These are phyloP conservation scores for Rotaria magnacalcarata DNA, from an alignment of 2,888 invertebrate species.

Conservation along the genomic window DNA sequence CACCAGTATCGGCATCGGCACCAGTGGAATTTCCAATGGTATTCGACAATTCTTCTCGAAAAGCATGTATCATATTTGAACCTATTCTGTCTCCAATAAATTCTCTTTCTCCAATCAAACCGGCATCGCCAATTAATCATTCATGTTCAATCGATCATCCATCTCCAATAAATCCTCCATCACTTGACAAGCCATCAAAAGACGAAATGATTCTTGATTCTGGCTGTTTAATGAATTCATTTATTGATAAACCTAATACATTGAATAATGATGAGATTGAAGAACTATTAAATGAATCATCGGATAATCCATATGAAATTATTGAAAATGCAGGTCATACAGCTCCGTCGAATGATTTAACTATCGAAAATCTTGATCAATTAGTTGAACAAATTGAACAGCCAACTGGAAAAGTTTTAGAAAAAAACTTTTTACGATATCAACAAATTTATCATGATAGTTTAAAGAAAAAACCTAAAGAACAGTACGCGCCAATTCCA, in stretches of 20 bases:
- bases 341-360: not conserved
- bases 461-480: not conserved
- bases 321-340: not conserved
- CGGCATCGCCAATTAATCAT: not conserved
- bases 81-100: not conserved
- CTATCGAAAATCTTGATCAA: not conserved
- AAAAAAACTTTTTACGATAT: not conserved
- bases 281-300: not conserved
- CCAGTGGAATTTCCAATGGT: not conserved
- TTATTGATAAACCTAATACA: not conserved
- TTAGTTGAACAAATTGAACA: not conserved
- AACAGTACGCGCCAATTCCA: constrained; percentile 2
- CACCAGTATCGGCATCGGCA: not conserved
- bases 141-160: not conserved
- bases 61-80: constrained; percentile 13
- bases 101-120: not conserved
- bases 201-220: not conserved
- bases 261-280: not conserved
- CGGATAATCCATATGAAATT: not conserved
- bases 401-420: not conserved
- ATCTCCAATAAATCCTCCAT: not conserved
- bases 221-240: not conserved
- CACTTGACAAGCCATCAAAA: not conserved
- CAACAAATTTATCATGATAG: not conserved
- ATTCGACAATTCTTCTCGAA: not conserved